phyloP scores from a whole-genome alignment of 2,888 invertebrate species.

The Heterodera filipjevi region DNA sequence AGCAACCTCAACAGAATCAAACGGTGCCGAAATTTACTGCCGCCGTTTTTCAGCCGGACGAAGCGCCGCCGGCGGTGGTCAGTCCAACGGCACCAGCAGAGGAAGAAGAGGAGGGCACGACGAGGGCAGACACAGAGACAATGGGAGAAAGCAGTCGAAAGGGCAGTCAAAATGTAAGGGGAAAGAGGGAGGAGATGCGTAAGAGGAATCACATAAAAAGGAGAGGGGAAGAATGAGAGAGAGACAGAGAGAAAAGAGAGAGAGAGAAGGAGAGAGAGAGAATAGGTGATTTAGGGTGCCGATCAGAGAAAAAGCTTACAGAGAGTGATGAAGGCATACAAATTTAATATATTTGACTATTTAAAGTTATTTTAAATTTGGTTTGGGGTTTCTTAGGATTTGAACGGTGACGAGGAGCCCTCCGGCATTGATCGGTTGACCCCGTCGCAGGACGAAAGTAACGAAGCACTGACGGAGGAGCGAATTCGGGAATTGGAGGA shows the following conservation, averaged over 20 bases:
- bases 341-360: no score
- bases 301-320: no score
- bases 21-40: not conserved
- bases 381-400: no score
- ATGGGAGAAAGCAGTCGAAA: not conserved
- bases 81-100: not conserved
- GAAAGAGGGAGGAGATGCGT: no score
- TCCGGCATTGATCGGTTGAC: not conserved
- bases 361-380: no score
- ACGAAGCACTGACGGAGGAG: slow-evolving; percentile 19
- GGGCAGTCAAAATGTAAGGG: not conserved
- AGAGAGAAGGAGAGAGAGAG: no score
- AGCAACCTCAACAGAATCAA: not conserved
- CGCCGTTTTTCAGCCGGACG: not conserved
- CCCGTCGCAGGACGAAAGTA: not conserved
- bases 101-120: not conserved
- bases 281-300: no score
- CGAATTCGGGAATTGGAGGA: slow-evolving; percentile 18
- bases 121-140: not conserved
- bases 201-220: no score
- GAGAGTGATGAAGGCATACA: no score
- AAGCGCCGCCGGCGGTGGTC: not conserved
- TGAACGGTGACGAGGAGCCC: slow-evolving; percentile 11
- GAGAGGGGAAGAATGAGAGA: no score
- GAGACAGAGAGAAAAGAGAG: no score